phyloP scores from a whole-genome alignment of 2,797 vertebrate species.

The Enteromius thamalakanensis region DNA sequence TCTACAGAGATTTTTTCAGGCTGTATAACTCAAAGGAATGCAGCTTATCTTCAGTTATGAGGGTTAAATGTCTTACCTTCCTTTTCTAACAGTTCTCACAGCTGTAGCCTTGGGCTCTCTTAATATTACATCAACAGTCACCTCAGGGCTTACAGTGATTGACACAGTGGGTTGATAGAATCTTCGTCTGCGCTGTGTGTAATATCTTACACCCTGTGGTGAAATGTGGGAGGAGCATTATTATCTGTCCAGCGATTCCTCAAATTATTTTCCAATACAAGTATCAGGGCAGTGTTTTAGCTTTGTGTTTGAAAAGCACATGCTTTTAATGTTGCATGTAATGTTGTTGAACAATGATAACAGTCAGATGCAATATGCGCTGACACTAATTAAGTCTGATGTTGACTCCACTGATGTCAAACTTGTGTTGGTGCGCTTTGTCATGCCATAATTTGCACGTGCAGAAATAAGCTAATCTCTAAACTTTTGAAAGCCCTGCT shows the following conservation, averaged over 20 bases:
- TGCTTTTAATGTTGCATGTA: no score
- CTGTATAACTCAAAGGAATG: not conserved
- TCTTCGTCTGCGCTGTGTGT: slow-evolving; percentile 10
- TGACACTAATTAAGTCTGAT: not conserved
- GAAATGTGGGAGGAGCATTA: slow-evolving; percentile 14
- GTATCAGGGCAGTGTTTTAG: not conserved
- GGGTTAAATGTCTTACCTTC: not conserved
- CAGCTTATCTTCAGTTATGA: not conserved
- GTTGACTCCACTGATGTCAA: not conserved
- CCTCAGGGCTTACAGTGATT: not conserved
- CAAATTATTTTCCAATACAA: not conserved
- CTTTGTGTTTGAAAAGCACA: slow-evolving; percentile 15
- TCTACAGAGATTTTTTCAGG: not conserved
- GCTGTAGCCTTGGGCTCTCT: slow-evolving; percentile 5
- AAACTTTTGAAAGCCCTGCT: not conserved
- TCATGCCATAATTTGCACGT: not conserved
- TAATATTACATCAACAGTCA: slow-evolving; percentile 20
- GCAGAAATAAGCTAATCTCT: not conserved
- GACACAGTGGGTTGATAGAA: slow-evolving; percentile 21
- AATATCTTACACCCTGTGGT: slow-evolving; percentile 1
- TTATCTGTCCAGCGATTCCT: not conserved
- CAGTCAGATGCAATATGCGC: not conserved
- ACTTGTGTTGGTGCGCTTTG: not conserved
- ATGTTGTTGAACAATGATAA: not conserved
- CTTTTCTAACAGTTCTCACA: not conserved